A percentile compares a stretch with the other conserved stretches of the same genome.
Conservation (phyloP, 2,888 invertebrate genomes). For the Netelia virgata region DNA sequence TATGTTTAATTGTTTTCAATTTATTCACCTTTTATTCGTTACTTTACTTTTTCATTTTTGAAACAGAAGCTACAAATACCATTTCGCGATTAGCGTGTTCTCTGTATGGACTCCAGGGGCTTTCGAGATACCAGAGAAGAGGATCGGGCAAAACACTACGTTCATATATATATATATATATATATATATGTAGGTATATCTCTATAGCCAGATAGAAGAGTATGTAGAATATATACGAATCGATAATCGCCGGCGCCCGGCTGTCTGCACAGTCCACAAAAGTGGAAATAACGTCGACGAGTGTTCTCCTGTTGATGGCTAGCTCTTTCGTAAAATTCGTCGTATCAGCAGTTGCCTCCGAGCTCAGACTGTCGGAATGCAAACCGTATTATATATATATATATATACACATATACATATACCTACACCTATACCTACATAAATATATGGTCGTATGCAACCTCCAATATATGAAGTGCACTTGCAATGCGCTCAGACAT, state of each 20-base stretch:
- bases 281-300: constrained; percentile 60
- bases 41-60: too few relatives aligned
- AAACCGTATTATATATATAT: constrained; percentile 12
- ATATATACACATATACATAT: neutral
- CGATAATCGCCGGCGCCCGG: constrained; percentile 66
- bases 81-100: neutral
- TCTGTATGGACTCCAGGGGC: neutral
- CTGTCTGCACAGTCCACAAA: constrained; percentile 58
- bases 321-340: constrained; percentile 59
- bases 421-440: neutral
- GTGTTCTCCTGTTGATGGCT: constrained; percentile 20
- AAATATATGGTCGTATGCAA: neutral
- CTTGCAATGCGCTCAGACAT: constrained; percentile 43
- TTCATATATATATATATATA: neutral
- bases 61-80: neutral
- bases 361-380: constrained; percentile 27
- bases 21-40: too few relatives aligned
- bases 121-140: neutral
- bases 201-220: neutral
- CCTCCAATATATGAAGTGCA: constrained; percentile 31
- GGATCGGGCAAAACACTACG: too few relatives aligned
- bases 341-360: constrained; percentile 56
- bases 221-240: constrained; percentile 57
- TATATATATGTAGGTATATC: too few relatives aligned
- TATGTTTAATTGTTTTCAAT: too few relatives aligned